Evolutionary conservation across 1,140 invertebrate genomes (phyloP), one percentile per base, ranked within the genome.

Genomic region (Aphelinus atriplicis): DNA sequence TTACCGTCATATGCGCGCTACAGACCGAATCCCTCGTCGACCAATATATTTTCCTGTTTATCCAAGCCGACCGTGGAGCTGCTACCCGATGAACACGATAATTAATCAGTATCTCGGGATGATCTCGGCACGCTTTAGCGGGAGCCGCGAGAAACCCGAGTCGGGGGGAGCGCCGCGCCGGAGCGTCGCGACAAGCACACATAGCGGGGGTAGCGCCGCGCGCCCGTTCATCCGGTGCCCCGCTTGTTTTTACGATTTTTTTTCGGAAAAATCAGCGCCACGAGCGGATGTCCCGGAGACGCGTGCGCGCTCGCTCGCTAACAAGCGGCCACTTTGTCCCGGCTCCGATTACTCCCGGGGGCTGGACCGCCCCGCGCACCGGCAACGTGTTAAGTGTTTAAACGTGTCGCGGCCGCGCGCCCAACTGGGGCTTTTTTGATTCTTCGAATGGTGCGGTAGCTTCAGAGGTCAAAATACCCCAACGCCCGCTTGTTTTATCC

Each of bases 281-380:
- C 48, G 2, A 50, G 50, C 61, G 69, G 51, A 63, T 63, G 47
- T 47, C 42, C 5, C 9, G 26, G 50, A 55, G 50, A 51, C 47
- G 6, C 48, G 7, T 46, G 3, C 43, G 9, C 55, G 42, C 26
- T 26, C 42, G 10, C 47, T 58, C 50, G 42, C 60, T 48, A 71
- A 71, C 69, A 62, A 71, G 60, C 69, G 45, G 43, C 46, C 45
- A 51, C 45, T 71, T 71, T 62, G 68, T 71, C 60, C 3, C 46
- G 9, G 64, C 53, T 71, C 68, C 26, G 48, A 71, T 71, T 71
- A 62, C 68, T 26, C 26, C 26, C 26, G 26, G 26, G 26, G 26
- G 26, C 26, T 26, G 26, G 26, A 51, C n/a, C 26, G 51, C 2
- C 3, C 26, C 43, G 5, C 45, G 61, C 45, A 26, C 45, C 46